Percentiles rank a stretch among this genome's conserved stretches.
These are phyloP conservation scores for Lepus townsendii DNA, from an alignment of 2,797 vertebrate genomes.

Conservation along the genomic window DNA sequence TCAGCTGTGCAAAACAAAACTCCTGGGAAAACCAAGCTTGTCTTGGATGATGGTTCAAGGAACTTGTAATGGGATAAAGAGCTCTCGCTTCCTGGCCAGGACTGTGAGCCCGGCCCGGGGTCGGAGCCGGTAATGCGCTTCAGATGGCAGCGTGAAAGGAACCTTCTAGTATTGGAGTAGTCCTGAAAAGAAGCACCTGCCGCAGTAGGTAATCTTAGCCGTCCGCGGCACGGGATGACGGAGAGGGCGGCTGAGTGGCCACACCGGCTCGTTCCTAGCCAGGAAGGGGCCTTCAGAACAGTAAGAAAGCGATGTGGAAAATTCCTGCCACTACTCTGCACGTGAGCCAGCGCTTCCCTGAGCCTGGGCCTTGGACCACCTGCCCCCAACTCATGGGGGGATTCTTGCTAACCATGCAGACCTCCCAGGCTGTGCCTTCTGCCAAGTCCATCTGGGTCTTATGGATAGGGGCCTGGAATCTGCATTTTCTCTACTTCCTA, in stretches of 20 bases:
- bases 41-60: slow-evolving; percentile 74
- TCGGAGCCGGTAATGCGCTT: slow-evolving; percentile 64
- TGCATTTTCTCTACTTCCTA: neutral
- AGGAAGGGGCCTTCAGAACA: neutral
- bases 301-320: neutral
- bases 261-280: neutral
- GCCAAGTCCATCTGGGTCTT: neutral
- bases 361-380: neutral
- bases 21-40: slow-evolving; percentile 79
- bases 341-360: neutral
- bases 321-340: neutral
- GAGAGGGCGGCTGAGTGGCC: neutral
- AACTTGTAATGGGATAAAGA: slow-evolving; percentile 70
- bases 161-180: slow-evolving; percentile 65
- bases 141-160: slow-evolving; percentile 34
- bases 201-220: slow-evolving; percentile 64
- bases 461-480: neutral
- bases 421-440: neutral
- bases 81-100: slow-evolving; percentile 26
- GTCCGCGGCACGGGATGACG: neutral
- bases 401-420: neutral
- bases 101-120: slow-evolving; percentile 15
- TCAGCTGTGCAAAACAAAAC: slow-evolving; percentile 82
- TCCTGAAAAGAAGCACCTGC: slow-evolving; percentile 71
- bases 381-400: neutral